Evolutionary conservation across 2,797 vertebrate species (phyloP).

Genomic region (Falco novaeseelandiae): DNA sequence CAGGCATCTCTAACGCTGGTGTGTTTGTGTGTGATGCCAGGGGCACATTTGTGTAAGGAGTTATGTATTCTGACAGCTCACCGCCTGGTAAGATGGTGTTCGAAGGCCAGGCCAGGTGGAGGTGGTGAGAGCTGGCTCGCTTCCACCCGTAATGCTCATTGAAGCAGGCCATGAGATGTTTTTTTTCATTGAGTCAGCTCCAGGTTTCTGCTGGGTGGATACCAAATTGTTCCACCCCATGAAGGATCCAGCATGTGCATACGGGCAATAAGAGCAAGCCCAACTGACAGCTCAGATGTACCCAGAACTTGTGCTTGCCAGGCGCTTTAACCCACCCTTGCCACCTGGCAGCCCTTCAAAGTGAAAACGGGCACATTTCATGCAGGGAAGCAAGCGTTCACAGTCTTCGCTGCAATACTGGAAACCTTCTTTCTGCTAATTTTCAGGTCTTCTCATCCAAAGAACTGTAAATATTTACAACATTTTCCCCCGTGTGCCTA

Average conservation of each 20-base stretch:
- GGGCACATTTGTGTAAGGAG: constrained; percentile 4
- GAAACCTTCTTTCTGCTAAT: not conserved
- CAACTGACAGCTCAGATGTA: not conserved
- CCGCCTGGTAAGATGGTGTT: not conserved
- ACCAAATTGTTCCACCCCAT: not conserved
- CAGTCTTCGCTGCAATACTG: not conserved
- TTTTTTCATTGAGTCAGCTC: not conserved
- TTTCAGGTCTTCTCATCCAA: not conserved
- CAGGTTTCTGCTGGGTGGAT: not conserved
- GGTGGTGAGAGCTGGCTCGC: constrained; percentile 25
- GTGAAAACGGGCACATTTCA: not conserved
- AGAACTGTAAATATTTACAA: not conserved
- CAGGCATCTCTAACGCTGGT: not conserved
- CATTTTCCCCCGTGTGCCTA: not conserved
- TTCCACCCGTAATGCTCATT: not conserved
- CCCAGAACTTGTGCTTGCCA: not conserved
- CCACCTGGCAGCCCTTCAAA: not conserved
- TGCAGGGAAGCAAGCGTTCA: not conserved
- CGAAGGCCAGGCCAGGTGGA: constrained; percentile 17
- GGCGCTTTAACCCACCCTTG: not conserved
- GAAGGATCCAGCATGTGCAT: not conserved
- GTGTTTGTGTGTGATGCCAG: not conserved
- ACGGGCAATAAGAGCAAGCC: not conserved
- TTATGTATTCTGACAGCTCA: constrained; percentile 26
- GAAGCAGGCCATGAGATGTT: not conserved